Base-by-base conservation (phyloP, 2,888 invertebrate genomes). In the Aphodius granarius region DNA sequence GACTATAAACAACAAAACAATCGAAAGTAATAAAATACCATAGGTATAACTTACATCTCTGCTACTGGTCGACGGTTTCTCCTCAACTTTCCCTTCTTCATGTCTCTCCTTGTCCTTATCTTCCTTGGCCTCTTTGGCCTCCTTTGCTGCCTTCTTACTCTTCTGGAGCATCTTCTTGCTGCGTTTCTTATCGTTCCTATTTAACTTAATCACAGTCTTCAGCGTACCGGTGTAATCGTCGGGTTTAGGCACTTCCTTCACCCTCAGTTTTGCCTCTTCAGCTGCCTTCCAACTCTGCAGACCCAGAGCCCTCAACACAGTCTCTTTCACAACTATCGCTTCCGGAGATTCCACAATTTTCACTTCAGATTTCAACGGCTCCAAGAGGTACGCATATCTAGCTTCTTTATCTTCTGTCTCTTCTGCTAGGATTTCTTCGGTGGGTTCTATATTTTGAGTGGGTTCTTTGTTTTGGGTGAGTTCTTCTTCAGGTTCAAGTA, bases 151-250 rank as follows among this genome's bases (percentile, higher is more conserved):
- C 70, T 81, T 84, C n/a, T 92, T 92, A 82, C 88, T 91, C 86
- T 93, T 93, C 87, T 93, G 93, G 85, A 94, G 91, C 77, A 94
- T 94, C 87, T 94, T 95, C 78, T 93, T 90, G 73, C 91, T 90
- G 85, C 92, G 92, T 83, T 92, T 92, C 86, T 93, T 93, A 81
- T 92, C 91, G 85, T 84, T 84, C 78, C 92, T 90, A 84, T 92
- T 92, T 79, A 95, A 87, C 87, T 95, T 94, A 81, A 95, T 95
- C 81, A 95, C 93, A 81, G 95, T 95, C 85, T 95, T 95, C 79
- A 95, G 85, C 0, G 95, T 95, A 63, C 95, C 95, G 2, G 94
- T 94, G 83, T 93, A 94, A 81, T 90, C 82, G 63, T 85, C 84
- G 73, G 77, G 78, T 76, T 81, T 82, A 63, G 78, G 72, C 72